phyloP scores from a whole-genome alignment of 2,113 vertebrate species.

The Edolisoma coerulescens region DNA sequence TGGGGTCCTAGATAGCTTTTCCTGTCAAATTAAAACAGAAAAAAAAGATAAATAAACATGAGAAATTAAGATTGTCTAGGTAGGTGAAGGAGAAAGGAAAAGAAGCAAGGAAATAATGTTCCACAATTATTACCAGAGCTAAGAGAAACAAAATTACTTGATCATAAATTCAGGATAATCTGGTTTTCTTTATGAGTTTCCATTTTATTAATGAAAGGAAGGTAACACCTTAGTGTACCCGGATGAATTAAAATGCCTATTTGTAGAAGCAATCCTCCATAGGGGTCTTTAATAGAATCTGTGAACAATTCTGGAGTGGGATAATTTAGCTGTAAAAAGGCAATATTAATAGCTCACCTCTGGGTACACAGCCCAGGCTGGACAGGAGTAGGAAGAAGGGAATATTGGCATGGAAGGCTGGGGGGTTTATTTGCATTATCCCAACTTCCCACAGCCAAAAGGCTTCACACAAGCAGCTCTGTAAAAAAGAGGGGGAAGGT shows the following conservation, averaged over 20 bases:
- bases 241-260: slow-evolving; percentile 81
- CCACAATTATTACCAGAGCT: slow-evolving; percentile 78
- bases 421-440: not conserved
- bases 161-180: slow-evolving; percentile 83
- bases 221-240: slow-evolving; percentile 80
- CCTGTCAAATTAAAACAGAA: slow-evolving; percentile 77
- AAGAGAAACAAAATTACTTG: slow-evolving; percentile 84
- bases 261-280: slow-evolving; percentile 79
- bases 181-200: slow-evolving; percentile 85
- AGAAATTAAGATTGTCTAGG: slow-evolving; percentile 80
- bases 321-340: slow-evolving; percentile 80
- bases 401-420: slow-evolving; percentile 34
- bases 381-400: slow-evolving; percentile 43
- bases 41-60: slow-evolving; percentile 80
- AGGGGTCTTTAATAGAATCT: slow-evolving; percentile 83
- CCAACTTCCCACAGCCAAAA: not conserved
- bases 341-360: slow-evolving; percentile 79
- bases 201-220: slow-evolving; percentile 84
- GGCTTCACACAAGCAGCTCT: not conserved
- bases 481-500: not conserved
- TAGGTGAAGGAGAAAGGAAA: slow-evolving; percentile 65
- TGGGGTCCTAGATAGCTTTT: slow-evolving; percentile 80
- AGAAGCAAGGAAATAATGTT: slow-evolving; percentile 72
- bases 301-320: slow-evolving; percentile 75
- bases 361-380: slow-evolving; percentile 63